Conservation (phyloP, 2,113 vertebrate genomes). For the Mormoops blainvillei region DNA sequence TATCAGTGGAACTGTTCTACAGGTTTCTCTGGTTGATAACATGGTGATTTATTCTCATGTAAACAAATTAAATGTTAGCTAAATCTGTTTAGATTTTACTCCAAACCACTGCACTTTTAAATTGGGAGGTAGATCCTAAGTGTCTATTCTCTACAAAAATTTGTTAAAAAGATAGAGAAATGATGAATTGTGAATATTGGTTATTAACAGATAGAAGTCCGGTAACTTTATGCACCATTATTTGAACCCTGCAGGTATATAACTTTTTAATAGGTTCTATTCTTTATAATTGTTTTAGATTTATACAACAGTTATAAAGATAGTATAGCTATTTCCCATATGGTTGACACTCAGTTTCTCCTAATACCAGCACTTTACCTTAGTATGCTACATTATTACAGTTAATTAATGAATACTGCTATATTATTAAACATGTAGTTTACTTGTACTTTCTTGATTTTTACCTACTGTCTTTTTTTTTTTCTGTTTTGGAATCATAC, state of each 20-base stretch:
- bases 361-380: background rate
- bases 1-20: background rate
- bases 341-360: background rate
- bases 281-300: background rate
- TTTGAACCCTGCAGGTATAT: background rate
- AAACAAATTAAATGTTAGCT: background rate
- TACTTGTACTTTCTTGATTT: background rate
- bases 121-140: background rate
- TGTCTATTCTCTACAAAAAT: background rate
- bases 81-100: background rate
- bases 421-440: background rate
- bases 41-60: background rate
- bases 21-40: background rate
- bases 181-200: background rate
- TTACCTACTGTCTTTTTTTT: background rate
- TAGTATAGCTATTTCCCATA: background rate
- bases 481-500: background rate
- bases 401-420: background rate
- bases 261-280: background rate
- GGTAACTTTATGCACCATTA: background rate
- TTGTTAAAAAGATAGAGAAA: background rate
- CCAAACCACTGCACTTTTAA: background rate
- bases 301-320: background rate
- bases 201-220: background rate
- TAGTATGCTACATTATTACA: background rate